phyloP scores from a whole-genome alignment of 2,888 invertebrate genomes.

The Carcina quercana region DNA sequence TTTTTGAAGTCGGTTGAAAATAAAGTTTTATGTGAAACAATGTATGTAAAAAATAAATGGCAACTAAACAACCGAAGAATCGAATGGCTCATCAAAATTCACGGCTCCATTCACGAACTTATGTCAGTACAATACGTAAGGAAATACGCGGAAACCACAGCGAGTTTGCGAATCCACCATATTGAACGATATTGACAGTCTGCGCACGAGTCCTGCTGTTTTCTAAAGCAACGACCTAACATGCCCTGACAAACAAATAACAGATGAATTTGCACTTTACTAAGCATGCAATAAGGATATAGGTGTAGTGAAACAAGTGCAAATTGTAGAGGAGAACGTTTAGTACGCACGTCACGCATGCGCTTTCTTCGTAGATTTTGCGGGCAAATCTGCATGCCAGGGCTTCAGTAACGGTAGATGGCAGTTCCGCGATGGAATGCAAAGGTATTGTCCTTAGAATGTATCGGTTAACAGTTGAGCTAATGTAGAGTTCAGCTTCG shows the following conservation, averaged over 20 bases:
- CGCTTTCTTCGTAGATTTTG: slow-evolving; percentile 69
- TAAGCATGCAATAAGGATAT: slow-evolving; percentile 25
- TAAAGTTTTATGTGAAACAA: no score
- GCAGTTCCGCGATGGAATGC: slow-evolving; percentile 56
- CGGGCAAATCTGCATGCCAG: slow-evolving; percentile 59
- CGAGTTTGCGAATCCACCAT: slow-evolving; percentile 59
- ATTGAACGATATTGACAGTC: slow-evolving; percentile 51
- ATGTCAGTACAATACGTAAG: slow-evolving; percentile 58
- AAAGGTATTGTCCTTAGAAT: no score
- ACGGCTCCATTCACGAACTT: slow-evolving; percentile 56
- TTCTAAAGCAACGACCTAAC: slow-evolving; percentile 37
- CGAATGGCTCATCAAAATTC: slow-evolving; percentile 48
- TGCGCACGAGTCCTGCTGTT: slow-evolving; percentile 57
- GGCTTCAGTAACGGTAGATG: slow-evolving; percentile 59
- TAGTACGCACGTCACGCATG: slow-evolving; percentile 58
- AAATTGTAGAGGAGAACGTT: slow-evolving; percentile 36
- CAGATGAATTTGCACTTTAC: slow-evolving; percentile 38
- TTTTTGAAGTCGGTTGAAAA: no score
- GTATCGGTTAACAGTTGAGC: no score
- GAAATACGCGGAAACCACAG: slow-evolving; percentile 67
- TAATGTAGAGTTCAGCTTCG: no score
- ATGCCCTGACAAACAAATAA: slow-evolving; percentile 27
- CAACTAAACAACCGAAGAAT: background rate
- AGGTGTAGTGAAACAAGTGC: slow-evolving; percentile 16
- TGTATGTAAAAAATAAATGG: no score